Base-by-base conservation (phyloP, 2,888 invertebrate genomes). In the Sylvicola fuscatus region DNA sequence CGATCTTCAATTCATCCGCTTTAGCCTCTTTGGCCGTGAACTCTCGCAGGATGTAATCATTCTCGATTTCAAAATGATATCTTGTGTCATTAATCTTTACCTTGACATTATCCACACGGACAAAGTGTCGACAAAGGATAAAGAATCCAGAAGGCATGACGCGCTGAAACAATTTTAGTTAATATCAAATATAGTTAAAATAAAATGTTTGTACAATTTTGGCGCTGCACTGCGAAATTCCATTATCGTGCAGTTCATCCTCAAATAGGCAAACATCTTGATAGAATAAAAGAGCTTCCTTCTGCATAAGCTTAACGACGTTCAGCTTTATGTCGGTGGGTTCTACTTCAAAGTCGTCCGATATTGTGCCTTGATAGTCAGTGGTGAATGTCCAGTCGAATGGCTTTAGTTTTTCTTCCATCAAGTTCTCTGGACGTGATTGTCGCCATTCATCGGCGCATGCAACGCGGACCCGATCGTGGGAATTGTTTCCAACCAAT, bases 321-420 rank as follows among this genome's bases (percentile, higher is more conserved):
- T 99, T 72, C 36, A 99, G 82, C 43, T 70, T 62, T 50, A 83
- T 78, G 30, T 73, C 66, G 1, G 84, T 80, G 33, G 64, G 54
- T 45, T 69, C 66, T 10, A 72, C 47, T 35, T 59, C 51, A 46
- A 78, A 66, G 40, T 66, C 60, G 8, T 72, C 70, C 37, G 66
- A 61, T 27, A 76, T 50, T 14, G 77, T 78, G 28, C 98, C 98
- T 52, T 72, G 75, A 56, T 98, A 98, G 49, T 81, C 72, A 21
- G 90, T 89, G 14, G 84, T 79, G 53, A 83, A 98, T 2, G 97
- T 98, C 98, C 98, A 99, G 60, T 98, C 97, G 60, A 89, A 95
- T 13, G 86, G 79, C 50, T 78, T 80, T 37, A 83, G 66, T 49
- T 83, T 77, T 50, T 82, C 79, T 44, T 71, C 72, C 44, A 77